Conservation (phyloP, 2,888 invertebrate species). For the Drosophila lacicola region DNA sequence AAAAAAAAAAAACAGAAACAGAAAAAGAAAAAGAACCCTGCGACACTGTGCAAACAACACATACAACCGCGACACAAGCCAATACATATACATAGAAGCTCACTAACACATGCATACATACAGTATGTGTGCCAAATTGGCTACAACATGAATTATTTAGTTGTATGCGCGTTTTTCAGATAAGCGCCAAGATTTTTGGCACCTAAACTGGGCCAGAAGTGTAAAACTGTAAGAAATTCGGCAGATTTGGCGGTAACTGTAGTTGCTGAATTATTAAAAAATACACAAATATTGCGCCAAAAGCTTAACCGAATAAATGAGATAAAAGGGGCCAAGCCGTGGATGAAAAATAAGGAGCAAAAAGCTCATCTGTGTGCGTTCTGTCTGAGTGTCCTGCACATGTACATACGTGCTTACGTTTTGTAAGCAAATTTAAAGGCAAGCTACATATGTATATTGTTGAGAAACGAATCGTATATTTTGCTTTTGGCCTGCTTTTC, state of each 20-base stretch:
- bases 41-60: slow-evolving; percentile 27
- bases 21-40: not conserved
- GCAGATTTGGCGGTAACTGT: slow-evolving; percentile 52
- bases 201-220: slow-evolving; percentile 48
- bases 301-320: slow-evolving; percentile 35
- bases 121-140: slow-evolving; percentile 45
- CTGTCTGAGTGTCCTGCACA: not conserved
- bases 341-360: not conserved
- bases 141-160: slow-evolving; percentile 63
- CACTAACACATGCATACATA: slow-evolving; percentile 2
- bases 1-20: not conserved
- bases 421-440: slow-evolving; percentile 40
- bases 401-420: not conserved
- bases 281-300: slow-evolving; percentile 27
- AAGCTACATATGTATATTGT: slow-evolving; percentile 56
- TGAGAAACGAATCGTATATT: slow-evolving; percentile 26
- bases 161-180: slow-evolving; percentile 52
- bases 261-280: slow-evolving; percentile 63
- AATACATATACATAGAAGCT: slow-evolving; percentile 1
- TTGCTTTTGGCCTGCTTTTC: slow-evolving; percentile 37
- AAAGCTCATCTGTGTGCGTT: slow-evolving; percentile 14
- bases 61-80: slow-evolving; percentile 13
- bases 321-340: slow-evolving; percentile 4
- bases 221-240: slow-evolving; percentile 64
- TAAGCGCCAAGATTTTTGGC: slow-evolving; percentile 51